A percentile compares a stretch with the other conserved stretches of the same genome.
Conservation (phyloP, 2,113 vertebrate genomes). For the Myotis brandtii region DNA sequence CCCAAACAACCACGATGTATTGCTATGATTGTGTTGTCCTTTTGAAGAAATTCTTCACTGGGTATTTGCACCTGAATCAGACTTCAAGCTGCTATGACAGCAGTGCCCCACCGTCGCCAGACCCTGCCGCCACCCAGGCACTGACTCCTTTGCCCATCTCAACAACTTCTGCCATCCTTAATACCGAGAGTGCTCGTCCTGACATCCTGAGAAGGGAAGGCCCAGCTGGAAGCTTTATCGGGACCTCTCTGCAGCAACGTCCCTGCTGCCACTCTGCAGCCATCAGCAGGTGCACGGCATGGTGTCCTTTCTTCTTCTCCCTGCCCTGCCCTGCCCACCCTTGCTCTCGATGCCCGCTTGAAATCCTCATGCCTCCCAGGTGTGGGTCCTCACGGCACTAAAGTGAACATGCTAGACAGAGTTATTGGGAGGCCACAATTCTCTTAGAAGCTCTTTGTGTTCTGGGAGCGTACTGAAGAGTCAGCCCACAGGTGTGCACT, state of each 20-base stretch:
- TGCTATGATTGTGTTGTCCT: conserved; percentile 65
- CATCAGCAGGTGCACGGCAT: background rate
- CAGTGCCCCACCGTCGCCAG: background rate
- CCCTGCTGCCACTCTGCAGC: background rate
- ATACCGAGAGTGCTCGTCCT: background rate
- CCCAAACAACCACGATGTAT: conserved; percentile 68
- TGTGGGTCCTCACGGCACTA: background rate
- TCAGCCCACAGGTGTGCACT: background rate
- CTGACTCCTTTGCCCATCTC: conserved; percentile 17
- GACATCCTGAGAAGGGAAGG: conserved; percentile 3
- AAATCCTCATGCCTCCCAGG: background rate
- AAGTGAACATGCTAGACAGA: conserved; percentile 7
- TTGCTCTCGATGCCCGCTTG: conserved; percentile 49
- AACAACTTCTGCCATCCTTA: conserved; percentile 45
- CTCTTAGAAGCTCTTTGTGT: conserved; percentile 31
- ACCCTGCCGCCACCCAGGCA: background rate
- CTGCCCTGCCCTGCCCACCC: background rate
- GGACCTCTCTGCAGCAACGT: background rate
- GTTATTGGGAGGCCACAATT: background rate
- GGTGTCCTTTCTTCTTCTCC: background rate
- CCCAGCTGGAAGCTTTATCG: background rate
- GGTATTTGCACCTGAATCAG: conserved; percentile 75
- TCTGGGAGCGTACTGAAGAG: background rate
- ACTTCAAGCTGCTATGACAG: conserved; percentile 44
- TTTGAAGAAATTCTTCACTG: conserved; percentile 74